Conservation (phyloP, 2,888 invertebrate species). For the Ferrisia virgata region DNA sequence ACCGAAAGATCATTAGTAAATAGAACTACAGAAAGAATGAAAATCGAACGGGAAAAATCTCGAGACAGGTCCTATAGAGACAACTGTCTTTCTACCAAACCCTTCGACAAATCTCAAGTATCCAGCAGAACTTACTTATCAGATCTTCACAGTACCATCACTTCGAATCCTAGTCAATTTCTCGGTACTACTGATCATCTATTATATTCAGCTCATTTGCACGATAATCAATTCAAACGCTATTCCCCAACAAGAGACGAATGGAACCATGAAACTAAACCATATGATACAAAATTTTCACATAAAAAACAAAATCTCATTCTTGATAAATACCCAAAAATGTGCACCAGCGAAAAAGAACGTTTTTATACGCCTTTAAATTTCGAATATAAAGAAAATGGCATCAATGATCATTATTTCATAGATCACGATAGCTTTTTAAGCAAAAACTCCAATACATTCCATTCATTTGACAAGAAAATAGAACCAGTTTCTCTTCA, state of each 20-base stretch:
- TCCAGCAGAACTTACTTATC: too few relatives aligned
- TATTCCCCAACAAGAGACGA: neutral
- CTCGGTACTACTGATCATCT: neutral
- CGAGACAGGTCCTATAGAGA: neutral
- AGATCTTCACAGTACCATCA: neutral
- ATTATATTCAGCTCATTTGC: neutral
- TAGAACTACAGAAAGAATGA: neutral
- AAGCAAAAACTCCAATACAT: neutral
- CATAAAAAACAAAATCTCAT: neutral
- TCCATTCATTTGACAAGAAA: neutral
- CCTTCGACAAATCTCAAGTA: neutral
- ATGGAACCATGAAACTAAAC: neutral
- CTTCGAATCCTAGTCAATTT: neutral
- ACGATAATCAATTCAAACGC: neutral
- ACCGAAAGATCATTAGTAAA: neutral
- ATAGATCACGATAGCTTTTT: neutral
- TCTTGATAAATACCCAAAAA: neutral
- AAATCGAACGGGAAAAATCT: neutral
- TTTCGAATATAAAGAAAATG: neutral
- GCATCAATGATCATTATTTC: neutral
- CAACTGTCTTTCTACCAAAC: neutral
- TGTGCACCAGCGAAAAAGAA: neutral
- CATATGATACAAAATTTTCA: neutral
- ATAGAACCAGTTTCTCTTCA: neutral
- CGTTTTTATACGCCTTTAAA: neutral